Conservation (phyloP, 2,113 vertebrate genomes). For the Coracopsis vasa region DNA sequence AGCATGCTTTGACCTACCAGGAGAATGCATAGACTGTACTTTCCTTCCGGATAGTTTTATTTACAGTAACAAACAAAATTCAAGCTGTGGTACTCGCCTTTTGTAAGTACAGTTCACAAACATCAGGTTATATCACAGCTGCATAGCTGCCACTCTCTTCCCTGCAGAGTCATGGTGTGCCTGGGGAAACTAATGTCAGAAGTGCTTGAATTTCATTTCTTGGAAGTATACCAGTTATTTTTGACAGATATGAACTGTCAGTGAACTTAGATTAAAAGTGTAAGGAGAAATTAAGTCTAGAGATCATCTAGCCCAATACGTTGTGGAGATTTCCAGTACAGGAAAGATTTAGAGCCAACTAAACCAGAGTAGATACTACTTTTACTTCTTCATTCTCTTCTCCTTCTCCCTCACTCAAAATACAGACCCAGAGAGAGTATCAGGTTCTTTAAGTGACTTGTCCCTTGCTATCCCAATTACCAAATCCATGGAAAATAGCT, state of each 20-base stretch:
- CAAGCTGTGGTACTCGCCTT: neutral
- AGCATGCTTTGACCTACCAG: neutral
- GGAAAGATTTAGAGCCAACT: neutral
- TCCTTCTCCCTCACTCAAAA: neutral
- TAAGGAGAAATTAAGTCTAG: neutral
- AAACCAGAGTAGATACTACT: neutral
- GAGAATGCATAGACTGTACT: neutral
- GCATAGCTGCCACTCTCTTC: neutral
- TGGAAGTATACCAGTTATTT: neutral
- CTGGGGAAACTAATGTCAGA: neutral
- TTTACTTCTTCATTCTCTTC: neutral
- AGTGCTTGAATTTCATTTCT: neutral
- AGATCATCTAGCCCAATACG: neutral
- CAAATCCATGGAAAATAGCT: neutral
- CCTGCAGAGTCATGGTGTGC: neutral
- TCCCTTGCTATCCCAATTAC: neutral
- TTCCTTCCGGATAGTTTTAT: neutral
- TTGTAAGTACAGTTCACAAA: neutral
- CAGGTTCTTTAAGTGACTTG: neutral
- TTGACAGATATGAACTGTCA: neutral
- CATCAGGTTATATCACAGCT: neutral
- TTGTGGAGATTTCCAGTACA: neutral
- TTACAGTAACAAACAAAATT: neutral
- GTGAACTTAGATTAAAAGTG: neutral
- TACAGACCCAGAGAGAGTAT: neutral